Conservation (phyloP, 2,113 vertebrate species). For the Sinocyclocheilus grahami region DNA sequence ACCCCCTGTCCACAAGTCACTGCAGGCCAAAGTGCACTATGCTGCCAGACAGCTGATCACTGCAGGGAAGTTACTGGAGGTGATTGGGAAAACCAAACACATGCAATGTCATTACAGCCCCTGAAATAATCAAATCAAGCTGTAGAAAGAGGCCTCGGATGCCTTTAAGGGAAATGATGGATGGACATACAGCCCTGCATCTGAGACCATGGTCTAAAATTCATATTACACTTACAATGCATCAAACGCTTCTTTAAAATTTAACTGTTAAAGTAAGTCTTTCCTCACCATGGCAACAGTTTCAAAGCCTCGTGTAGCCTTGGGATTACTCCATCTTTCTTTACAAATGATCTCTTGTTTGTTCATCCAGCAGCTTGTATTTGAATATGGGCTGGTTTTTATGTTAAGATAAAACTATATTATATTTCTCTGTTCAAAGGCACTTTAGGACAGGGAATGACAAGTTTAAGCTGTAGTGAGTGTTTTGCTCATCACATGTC, state of each 20-base stretch:
- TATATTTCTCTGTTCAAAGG: background rate
- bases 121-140: background rate
- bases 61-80: conserved; percentile 19
- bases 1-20: conserved; percentile 34
- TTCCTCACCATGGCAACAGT: conserved; percentile 49
- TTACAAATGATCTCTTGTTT: conserved; percentile 20
- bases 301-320: conserved; percentile 18
- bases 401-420: background rate
- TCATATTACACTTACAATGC: background rate
- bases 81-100: conserved; percentile 11
- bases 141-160: conserved; percentile 7
- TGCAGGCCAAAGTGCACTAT: conserved; percentile 24
- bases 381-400: background rate
- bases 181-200: background rate
- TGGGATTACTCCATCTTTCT: conserved; percentile 23
- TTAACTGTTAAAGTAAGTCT: conserved; percentile 33
- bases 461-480: background rate
- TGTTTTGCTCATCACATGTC: background rate
- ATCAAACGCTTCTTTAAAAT: conserved; percentile 5
- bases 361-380: background rate
- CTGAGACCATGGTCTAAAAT: background rate
- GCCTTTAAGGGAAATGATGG: conserved; percentile 9
- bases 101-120: conserved; percentile 10
- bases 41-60: conserved; percentile 39
- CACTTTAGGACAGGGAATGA: background rate